These are phyloP conservation scores for Lissocephala sabroskyi DNA, from an alignment of 2,888 invertebrate genomes.

Conservation along the genomic window DNA sequence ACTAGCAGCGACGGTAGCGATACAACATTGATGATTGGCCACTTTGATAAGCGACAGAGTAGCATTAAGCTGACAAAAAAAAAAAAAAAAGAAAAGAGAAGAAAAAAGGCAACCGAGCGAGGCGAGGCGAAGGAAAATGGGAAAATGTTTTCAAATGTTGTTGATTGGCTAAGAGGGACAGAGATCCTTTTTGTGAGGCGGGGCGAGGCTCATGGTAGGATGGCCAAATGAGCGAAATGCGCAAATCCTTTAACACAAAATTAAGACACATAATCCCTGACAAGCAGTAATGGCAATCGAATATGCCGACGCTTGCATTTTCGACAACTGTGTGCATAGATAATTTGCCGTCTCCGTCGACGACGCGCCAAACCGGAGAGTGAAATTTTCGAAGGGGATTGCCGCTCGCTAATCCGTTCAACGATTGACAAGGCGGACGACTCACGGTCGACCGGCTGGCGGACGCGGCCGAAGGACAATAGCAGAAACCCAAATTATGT, in stretches of 20 bases:
- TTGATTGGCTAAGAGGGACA: too few relatives aligned
- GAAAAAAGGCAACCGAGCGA: constrained; percentile 3
- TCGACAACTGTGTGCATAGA: constrained; percentile 20
- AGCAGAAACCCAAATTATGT: constrained; percentile 3
- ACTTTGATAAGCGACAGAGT: constrained; percentile 49
- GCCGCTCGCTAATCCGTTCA: constrained; percentile 27
- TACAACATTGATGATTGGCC: constrained; percentile 58
- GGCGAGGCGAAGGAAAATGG: background rate
- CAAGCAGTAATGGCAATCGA: constrained; percentile 63
- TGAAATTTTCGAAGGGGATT: too few relatives aligned
- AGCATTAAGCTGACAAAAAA: constrained; percentile 60
- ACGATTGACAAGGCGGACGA: constrained; percentile 48
- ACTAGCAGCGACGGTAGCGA: constrained; percentile 22
- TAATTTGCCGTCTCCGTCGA: background rate
- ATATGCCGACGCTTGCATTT: constrained; percentile 62
- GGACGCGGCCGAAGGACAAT: background rate
- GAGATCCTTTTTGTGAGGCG: too few relatives aligned
- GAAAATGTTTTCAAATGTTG: too few relatives aligned
- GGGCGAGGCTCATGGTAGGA: too few relatives aligned
- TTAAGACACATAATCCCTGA: constrained; percentile 60
- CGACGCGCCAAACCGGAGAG: too few relatives aligned
- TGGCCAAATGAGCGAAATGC: constrained; percentile 27
- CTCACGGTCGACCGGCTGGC: too few relatives aligned
- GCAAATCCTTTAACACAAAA: constrained; percentile 62
- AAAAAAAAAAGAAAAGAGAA: constrained; percentile 35